Conservation (phyloP, 2,888 invertebrate species). For the Aporophyla nigra region DNA sequence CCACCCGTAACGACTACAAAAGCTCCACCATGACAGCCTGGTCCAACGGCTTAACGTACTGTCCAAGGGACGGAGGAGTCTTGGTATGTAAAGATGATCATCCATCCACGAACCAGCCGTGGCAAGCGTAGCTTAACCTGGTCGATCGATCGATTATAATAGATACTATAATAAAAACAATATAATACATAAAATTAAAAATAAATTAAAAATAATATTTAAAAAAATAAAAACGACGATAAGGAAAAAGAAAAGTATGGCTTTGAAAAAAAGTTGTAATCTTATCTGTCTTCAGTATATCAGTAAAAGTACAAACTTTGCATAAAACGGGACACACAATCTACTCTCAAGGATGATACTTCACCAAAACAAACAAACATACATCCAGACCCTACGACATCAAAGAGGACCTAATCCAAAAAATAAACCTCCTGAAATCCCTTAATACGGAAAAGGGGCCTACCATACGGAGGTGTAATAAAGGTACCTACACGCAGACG, state of each 20-base stretch:
- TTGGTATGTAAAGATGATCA: too few species aligned
- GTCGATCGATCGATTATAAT: too few species aligned
- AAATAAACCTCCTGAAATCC: conserved; percentile 87
- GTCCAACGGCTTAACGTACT: too few species aligned
- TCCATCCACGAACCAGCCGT: too few species aligned
- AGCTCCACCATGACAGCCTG: too few species aligned
- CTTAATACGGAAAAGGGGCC: conserved; percentile 81
- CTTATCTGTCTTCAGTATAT: conserved; percentile 19
- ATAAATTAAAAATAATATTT: too few species aligned
- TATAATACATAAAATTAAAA: too few species aligned
- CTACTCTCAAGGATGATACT: conserved; percentile 48
- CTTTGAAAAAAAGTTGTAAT: neutral
- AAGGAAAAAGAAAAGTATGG: neutral
- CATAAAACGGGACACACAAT: conserved; percentile 42
- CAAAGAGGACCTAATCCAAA: conserved; percentile 88
- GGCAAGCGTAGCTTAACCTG: too few species aligned
- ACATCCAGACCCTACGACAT: conserved; percentile 81
- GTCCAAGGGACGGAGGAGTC: too few species aligned
- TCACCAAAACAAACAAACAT: conserved; percentile 85
- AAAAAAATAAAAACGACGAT: too few species aligned
- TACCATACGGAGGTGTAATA: conserved; percentile 80
- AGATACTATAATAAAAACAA: too few species aligned
- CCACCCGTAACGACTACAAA: too few species aligned
- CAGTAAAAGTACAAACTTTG: conserved; percentile 29
- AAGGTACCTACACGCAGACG: conserved; percentile 85